Percentiles rank a stretch among this genome's conserved stretches.
phyloP scores from a whole-genome alignment of 2,888 invertebrate species.

The Rhodophaea formosa region DNA sequence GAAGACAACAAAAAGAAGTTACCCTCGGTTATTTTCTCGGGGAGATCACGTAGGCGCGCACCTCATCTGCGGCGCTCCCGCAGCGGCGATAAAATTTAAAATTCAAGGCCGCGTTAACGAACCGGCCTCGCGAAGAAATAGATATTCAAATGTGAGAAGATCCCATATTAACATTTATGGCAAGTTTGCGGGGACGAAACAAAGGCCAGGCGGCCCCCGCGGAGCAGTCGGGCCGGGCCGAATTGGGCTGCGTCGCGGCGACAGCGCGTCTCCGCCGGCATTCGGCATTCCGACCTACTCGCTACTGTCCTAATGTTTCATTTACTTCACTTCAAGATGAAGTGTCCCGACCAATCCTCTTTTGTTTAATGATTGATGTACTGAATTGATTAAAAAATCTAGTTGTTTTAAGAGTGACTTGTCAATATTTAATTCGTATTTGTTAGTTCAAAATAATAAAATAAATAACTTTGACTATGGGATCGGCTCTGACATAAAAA shows the following conservation, averaged over 20 bases:
- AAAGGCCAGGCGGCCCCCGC: conserved; percentile 59
- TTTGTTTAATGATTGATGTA: not conserved
- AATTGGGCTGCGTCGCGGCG: conserved; percentile 14
- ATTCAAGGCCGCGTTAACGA: conserved; percentile 82
- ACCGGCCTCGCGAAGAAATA: conserved; percentile 80
- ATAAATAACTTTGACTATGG: too few species aligned
- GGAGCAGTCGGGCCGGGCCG: conserved; percentile 15
- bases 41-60: conserved; percentile 78
- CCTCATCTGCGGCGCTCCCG: conserved; percentile 75
- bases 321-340: conserved; percentile 11
- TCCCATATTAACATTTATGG: conserved; percentile 82
- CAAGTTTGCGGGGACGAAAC: conserved; percentile 79
- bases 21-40: conserved; percentile 67
- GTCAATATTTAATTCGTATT: too few species aligned
- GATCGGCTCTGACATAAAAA: too few species aligned
- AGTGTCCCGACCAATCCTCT: conserved; percentile 1
- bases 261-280: not conserved
- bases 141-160: conserved; percentile 81
- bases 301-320: conserved; percentile 9
- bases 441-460: too few species aligned
- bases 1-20: conserved; percentile 66
- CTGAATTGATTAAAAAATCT: not conserved
- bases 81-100: conserved; percentile 79
- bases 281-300: not conserved
- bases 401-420: not conserved